Percentiles rank a stretch among this genome's conserved stretches.
Evolutionary conservation across 1,140 invertebrate genomes (phyloP).

Genomic region (Drosophila murphyi): DNA sequence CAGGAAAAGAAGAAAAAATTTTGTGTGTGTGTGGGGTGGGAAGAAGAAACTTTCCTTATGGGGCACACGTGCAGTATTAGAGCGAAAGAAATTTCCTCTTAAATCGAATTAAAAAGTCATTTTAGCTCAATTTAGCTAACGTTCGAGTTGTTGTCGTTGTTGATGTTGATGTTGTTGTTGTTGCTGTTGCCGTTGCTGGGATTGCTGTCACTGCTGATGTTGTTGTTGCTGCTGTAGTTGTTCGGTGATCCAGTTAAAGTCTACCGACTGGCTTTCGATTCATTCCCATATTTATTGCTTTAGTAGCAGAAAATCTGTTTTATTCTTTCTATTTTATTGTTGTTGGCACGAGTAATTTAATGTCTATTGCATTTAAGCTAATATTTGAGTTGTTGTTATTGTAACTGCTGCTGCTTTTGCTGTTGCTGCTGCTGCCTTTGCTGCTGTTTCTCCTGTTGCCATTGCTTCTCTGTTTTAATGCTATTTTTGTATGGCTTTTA

Average conservation of each 20-base stretch:
- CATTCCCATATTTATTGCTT: slow-evolving; percentile 75
- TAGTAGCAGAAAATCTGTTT: slow-evolving; percentile 83
- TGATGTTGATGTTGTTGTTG: neutral
- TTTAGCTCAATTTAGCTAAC: slow-evolving; percentile 63
- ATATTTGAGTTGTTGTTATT: slow-evolving; percentile 65
- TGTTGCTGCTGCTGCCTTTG: slow-evolving; percentile 5
- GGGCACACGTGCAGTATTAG: slow-evolving; percentile 43
- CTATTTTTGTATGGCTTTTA: slow-evolving; percentile 61
- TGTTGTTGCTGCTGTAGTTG: neutral
- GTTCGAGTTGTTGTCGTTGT: slow-evolving; percentile 14
- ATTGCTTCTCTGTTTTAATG: slow-evolving; percentile 54
- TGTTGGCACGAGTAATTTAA: slow-evolving; percentile 77
- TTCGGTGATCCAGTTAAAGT: slow-evolving; percentile 48
- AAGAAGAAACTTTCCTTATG: slow-evolving; percentile 2
- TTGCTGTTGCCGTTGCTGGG: neutral
- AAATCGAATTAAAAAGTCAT: slow-evolving; percentile 81
- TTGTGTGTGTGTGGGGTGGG: neutral
- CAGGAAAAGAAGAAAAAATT: neutral
- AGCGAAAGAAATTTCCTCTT: slow-evolving; percentile 10
- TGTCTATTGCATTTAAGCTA: slow-evolving; percentile 82
- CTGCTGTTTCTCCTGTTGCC: slow-evolving; percentile 20
- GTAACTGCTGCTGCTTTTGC: slow-evolving; percentile 22
- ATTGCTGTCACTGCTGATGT: neutral
- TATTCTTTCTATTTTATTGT: slow-evolving; percentile 76
- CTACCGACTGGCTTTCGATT: slow-evolving; percentile 39